Evolutionary conservation across 2,113 vertebrate species (phyloP).

Genomic region (Catagonus wagneri): DNA sequence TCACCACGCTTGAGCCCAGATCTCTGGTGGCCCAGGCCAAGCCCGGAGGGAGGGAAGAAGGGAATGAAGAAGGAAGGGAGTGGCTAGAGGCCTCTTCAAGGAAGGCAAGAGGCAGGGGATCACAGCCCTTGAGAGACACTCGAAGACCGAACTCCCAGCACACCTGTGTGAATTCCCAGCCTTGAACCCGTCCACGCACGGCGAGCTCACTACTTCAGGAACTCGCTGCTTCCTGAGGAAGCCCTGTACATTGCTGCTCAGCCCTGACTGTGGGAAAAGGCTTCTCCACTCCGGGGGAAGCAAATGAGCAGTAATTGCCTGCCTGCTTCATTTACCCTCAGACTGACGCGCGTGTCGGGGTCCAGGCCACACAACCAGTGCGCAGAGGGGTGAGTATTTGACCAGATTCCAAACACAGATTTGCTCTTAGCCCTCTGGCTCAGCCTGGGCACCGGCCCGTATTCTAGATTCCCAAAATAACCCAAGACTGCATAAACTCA

Average conservation of each 20-base stretch:
- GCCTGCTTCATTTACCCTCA: background rate
- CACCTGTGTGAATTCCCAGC: background rate
- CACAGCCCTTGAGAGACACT: background rate
- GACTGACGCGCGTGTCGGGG: background rate
- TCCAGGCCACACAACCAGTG: background rate
- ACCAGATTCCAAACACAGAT: background rate
- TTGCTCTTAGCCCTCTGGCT: background rate
- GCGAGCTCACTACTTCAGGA: constrained; percentile 44
- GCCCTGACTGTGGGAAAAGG: constrained; percentile 18
- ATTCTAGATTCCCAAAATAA: background rate
- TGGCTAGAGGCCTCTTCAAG: background rate
- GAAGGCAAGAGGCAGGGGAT: background rate
- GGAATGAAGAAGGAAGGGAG: too few species aligned
- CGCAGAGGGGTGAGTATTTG: accelerated
- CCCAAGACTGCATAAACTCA: background rate
- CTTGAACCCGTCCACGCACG: background rate
- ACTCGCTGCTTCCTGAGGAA: constrained; percentile 69
- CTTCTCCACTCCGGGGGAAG: background rate
- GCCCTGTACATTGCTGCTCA: background rate
- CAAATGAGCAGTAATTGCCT: background rate
- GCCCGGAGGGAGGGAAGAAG: background rate
- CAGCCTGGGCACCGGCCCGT: background rate
- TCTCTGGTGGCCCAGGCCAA: background rate
- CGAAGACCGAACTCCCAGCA: background rate
- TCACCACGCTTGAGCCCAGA: background rate